A percentile compares a stretch with the other conserved stretches of the same genome.
Evolutionary conservation across 2,888 invertebrate species (phyloP).

Genomic region (Chelonus formosanus): DNA sequence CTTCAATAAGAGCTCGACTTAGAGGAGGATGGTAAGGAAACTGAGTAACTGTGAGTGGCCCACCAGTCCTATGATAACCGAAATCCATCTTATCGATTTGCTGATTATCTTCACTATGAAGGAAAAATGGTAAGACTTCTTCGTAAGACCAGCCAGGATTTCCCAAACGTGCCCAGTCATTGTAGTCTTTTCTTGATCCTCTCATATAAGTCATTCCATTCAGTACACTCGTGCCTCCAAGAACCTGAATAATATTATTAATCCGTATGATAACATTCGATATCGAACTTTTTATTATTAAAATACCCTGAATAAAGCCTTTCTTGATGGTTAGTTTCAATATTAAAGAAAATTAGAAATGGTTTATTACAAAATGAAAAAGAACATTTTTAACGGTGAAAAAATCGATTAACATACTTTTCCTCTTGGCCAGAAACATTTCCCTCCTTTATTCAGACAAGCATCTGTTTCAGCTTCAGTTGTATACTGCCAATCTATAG

Average conservation of each 20-base stretch:
- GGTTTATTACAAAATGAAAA: neutral
- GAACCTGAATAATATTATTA: slow-evolving; percentile 68
- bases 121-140: slow-evolving; percentile 89
- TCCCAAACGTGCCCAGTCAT: slow-evolving; percentile 86
- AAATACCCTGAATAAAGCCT: too few species aligned
- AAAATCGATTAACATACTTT: slow-evolving; percentile 68
- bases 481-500: slow-evolving; percentile 87
- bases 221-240: slow-evolving; percentile 92
- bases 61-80: slow-evolving; percentile 81
- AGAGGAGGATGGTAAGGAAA: slow-evolving; percentile 89
- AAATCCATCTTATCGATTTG: slow-evolving; percentile 76
- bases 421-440: slow-evolving; percentile 87
- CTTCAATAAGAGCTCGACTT: slow-evolving; percentile 80
- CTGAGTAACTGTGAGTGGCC: slow-evolving; percentile 79
- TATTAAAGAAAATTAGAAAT: neutral
- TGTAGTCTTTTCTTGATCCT: slow-evolving; percentile 86
- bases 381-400: neutral
- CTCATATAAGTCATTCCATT: slow-evolving; percentile 98
- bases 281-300: too few species aligned
- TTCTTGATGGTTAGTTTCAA: too few species aligned
- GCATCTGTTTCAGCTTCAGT: slow-evolving; percentile 85
- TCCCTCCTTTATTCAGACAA: slow-evolving; percentile 77
- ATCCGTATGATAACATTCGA: too few species aligned
- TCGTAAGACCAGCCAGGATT: slow-evolving; percentile 90
- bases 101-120: slow-evolving; percentile 85